A percentile compares a stretch with the other conserved stretches of the same genome.
Evolutionary conservation across 2,888 invertebrate species (phyloP).

Genomic region (Tridacna crocea): DNA sequence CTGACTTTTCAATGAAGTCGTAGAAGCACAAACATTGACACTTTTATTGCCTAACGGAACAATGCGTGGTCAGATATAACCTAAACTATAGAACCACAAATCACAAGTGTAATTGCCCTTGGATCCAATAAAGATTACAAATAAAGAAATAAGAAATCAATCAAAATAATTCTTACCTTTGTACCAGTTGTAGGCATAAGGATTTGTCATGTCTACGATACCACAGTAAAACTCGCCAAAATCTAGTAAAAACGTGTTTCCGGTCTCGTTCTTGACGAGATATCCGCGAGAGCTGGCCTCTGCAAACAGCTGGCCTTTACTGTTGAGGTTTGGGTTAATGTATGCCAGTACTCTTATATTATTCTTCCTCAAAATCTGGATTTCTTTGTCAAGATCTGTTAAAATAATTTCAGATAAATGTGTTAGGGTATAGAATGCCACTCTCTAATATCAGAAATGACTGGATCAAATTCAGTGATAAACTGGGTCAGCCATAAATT

Average conservation of each 20-base stretch:
- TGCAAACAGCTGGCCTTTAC: constrained; percentile 71
- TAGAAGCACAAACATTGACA: too few relatives aligned
- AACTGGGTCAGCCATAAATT: too few relatives aligned
- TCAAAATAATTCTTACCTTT: constrained; percentile 64
- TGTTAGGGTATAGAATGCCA: too few relatives aligned
- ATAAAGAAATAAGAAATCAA: too few relatives aligned
- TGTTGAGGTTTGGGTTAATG: constrained; percentile 78
- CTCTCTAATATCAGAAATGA: too few relatives aligned
- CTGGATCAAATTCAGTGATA: too few relatives aligned
- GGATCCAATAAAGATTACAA: too few relatives aligned
- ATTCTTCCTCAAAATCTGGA: constrained; percentile 57
- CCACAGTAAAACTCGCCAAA: constrained; percentile 78
- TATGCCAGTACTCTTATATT: constrained; percentile 76
- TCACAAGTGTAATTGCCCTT: too few relatives aligned
- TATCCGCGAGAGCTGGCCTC: constrained; percentile 67
- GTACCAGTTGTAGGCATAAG: constrained; percentile 77
- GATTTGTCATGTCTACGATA: constrained; percentile 79
- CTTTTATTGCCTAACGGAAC: too few relatives aligned
- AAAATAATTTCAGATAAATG: neutral
- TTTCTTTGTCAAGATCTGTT: constrained; percentile 70
- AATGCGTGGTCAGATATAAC: too few relatives aligned
- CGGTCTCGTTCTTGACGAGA: constrained; percentile 70
- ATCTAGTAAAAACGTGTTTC: constrained; percentile 69
- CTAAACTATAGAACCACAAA: too few relatives aligned
- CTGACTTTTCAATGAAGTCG: too few relatives aligned